Percentiles rank a stretch among this genome's conserved stretches.
Conservation (phyloP, 2,797 vertebrate genomes). For the Oreortyx pictus region DNA sequence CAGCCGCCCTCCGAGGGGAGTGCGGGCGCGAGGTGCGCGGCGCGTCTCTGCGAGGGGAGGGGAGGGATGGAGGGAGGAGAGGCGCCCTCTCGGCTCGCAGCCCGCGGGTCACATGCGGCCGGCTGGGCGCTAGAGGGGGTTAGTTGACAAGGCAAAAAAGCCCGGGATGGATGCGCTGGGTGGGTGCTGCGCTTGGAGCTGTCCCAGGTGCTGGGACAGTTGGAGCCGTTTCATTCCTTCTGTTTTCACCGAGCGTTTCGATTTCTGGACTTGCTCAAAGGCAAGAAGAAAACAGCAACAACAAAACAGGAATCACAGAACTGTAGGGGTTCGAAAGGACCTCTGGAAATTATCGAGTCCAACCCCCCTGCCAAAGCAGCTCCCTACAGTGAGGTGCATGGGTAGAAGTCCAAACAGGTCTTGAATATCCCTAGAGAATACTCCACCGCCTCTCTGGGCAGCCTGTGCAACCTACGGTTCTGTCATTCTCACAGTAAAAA, state of each 20-base stretch:
- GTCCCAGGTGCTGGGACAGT: background rate
- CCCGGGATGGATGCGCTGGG: fast-evolving
- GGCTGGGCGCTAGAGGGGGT: slow-evolving; percentile 78
- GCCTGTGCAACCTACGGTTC: no score
- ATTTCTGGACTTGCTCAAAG: background rate
- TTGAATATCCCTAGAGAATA: no score
- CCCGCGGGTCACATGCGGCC: slow-evolving; percentile 10
- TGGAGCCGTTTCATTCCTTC: background rate
- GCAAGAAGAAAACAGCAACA: fast-evolving
- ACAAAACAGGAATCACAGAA: no score
- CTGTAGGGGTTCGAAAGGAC: no score
- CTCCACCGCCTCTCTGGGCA: no score
- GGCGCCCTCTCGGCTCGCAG: background rate
- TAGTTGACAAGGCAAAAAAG: slow-evolving; percentile 58
- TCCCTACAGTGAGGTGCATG: no score
- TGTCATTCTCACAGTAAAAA: no score
- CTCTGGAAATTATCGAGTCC: no score
- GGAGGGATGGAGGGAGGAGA: background rate
- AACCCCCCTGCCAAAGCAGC: no score
- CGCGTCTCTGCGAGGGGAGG: background rate
- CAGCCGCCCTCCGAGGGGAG: background rate
- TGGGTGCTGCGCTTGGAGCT: background rate
- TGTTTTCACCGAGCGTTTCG: background rate
- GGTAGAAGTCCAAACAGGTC: no score
- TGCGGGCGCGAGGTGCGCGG: background rate